phyloP scores from a whole-genome alignment of 23 tunicate genomes.

The Diplosoma virens region DNA sequence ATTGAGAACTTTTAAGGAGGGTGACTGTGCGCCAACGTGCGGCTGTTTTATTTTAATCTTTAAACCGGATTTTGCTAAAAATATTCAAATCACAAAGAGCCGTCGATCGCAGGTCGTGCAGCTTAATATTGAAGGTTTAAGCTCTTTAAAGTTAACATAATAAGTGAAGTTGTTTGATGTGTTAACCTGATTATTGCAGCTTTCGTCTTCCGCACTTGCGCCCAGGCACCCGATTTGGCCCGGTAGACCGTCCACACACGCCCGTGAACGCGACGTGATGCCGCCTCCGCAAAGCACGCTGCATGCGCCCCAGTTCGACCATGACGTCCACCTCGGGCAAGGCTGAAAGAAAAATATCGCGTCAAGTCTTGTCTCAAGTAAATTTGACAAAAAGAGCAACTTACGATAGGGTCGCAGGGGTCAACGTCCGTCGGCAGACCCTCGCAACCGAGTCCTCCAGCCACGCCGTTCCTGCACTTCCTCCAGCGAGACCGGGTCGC shows the following conservation, averaged over 20 bases:
- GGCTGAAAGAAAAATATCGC: conserved; percentile 7
- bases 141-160: too few relatives aligned
- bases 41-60: too few relatives aligned
- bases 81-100: too few relatives aligned
- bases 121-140: too few relatives aligned
- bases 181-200: conserved; percentile 12
- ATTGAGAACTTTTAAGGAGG: too few relatives aligned
- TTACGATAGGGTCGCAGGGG: not conserved
- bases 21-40: too few relatives aligned
- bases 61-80: too few relatives aligned
- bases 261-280: conserved; percentile 23
- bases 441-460: conserved; percentile 37
- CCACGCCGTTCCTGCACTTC: conserved; percentile 34
- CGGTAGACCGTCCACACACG: conserved; percentile 44
- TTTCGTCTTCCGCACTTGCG: not conserved
- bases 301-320: conserved; percentile 72
- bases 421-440: conserved; percentile 18
- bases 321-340: conserved; percentile 56
- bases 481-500: conserved; percentile 26
- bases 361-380: not conserved
- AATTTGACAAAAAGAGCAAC: not conserved
- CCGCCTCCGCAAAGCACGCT: conserved; percentile 51
- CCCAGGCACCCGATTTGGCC: conserved; percentile 33
- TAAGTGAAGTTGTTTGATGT: too few relatives aligned
- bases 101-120: too few relatives aligned